Evolutionary conservation across 1,140 invertebrate genomes (phyloP).

Genomic region (Diplogasteroides magnus): DNA sequence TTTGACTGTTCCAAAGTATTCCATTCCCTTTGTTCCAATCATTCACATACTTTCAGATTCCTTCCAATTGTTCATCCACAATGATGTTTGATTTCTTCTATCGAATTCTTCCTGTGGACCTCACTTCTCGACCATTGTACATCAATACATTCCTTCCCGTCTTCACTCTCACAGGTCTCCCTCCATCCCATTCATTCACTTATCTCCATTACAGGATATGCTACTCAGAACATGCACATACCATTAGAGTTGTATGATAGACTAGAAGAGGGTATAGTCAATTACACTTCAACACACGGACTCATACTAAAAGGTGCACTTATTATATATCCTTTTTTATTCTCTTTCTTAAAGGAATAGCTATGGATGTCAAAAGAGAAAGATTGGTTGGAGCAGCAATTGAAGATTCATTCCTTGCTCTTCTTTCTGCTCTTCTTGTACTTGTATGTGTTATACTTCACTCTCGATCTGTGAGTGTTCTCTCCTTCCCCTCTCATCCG

Average conservation of each 20-base stretch:
- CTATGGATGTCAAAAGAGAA: conserved; percentile 35
- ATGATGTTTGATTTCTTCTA: conserved; percentile 55
- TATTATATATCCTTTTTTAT: neutral
- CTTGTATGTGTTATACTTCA: conserved; percentile 12
- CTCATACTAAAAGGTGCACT: conserved; percentile 27
- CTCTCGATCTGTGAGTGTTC: conserved; percentile 2
- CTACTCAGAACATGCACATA: conserved; percentile 24
- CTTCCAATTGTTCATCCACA: conserved; percentile 41
- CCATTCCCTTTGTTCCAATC: no score
- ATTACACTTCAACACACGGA: conserved; percentile 16
- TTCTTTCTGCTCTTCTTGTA: conserved; percentile 27
- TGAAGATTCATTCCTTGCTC: conserved; percentile 22
- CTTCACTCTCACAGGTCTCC: conserved; percentile 34
- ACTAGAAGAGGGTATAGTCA: conserved; percentile 19
- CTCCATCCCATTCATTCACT: neutral
- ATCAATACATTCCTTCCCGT: conserved; percentile 50
- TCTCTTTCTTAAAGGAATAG: conserved; percentile 20
- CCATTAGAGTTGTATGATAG: conserved; percentile 15
- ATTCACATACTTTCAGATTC: conserved; percentile 24
- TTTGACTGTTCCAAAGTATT: no score
- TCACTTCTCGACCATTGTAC: conserved; percentile 36
- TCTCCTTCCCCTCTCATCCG: conserved; percentile 24
- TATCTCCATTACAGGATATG: conserved; percentile 13
- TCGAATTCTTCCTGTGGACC: conserved; percentile 47
- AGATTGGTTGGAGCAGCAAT: conserved; percentile 25